These are phyloP conservation scores for Hyphantria cunea DNA, from an alignment of 1,140 invertebrate genomes.

Conservation along the genomic window DNA sequence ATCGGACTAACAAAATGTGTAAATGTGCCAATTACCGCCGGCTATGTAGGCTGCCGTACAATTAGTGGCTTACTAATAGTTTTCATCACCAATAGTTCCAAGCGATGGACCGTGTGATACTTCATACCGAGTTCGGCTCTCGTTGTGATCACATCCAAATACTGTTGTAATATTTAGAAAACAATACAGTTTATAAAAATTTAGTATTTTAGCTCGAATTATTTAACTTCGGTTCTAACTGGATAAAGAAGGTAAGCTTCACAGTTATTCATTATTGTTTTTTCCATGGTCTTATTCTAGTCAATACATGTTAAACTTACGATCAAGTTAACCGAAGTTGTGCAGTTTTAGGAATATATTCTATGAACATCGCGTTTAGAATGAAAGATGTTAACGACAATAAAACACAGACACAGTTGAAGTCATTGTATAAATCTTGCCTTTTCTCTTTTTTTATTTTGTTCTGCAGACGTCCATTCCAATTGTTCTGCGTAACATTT, in stretches of 20 bases:
- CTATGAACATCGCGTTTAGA: constrained; percentile 38
- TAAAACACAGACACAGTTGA: constrained; percentile 39
- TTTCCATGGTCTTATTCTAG: no score
- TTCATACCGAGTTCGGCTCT: constrained; percentile 66
- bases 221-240: constrained; percentile 8
- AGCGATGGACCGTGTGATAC: constrained; percentile 47
- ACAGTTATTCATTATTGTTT: constrained; percentile 20
- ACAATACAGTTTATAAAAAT: not conserved
- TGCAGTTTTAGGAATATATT: constrained; percentile 44
- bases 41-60: constrained; percentile 75
- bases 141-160: constrained; percentile 55
- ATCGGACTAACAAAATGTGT: constrained; percentile 76
- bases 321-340: no score
- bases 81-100: constrained; percentile 75
- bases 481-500: no score
- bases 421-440: no score
- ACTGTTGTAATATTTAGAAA: constrained; percentile 28
- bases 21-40: constrained; percentile 79
- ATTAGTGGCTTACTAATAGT: constrained; percentile 79
- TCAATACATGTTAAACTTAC: no score
- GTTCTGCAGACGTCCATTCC: no score
- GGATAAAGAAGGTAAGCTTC: constrained; percentile 36
- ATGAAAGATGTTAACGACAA: constrained; percentile 41
- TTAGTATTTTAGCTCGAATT: not conserved
- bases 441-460: no score